Percentiles rank a stretch among this genome's conserved stretches.
phyloP scores from a whole-genome alignment of 2,797 vertebrate species.

The Ciconia nigra region DNA sequence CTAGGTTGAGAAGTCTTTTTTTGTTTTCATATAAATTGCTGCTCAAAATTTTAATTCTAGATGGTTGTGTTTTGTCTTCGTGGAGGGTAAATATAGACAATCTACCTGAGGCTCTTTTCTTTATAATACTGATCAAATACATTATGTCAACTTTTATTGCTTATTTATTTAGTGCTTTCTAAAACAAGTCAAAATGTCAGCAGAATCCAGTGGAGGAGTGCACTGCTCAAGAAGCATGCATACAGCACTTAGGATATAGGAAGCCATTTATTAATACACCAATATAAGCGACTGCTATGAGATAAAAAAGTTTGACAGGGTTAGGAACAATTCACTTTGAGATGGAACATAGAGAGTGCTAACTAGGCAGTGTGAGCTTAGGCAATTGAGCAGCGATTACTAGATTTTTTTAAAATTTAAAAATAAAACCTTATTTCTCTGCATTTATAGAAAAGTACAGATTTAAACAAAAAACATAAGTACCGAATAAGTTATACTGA shows the following conservation, averaged over 20 bases:
- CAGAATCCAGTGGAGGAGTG: constrained; percentile 52
- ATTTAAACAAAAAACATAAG: neutral
- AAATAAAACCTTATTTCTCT: constrained; percentile 35
- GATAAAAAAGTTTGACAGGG: constrained; percentile 53
- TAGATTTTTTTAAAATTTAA: constrained; percentile 17
- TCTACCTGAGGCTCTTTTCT: neutral
- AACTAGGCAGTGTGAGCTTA: constrained; percentile 46
- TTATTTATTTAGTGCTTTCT: constrained; percentile 53
- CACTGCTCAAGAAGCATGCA: constrained; percentile 27
- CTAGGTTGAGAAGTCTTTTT: neutral
- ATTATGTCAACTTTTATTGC: neutral
- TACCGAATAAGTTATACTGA: neutral
- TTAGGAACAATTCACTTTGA: constrained; percentile 20
- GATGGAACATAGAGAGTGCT: constrained; percentile 29
- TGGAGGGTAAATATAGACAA: neutral
- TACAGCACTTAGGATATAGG: neutral
- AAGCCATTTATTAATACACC: constrained; percentile 56
- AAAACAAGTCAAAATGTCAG: constrained; percentile 51
- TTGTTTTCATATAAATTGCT: neutral
- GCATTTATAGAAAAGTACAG: constrained; percentile 40
- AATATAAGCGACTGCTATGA: constrained; percentile 40
- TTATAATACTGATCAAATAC: neutral
- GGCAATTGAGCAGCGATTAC: constrained; percentile 53
- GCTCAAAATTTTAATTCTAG: neutral
- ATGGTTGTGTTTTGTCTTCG: neutral